Conservation (phyloP, 2,797 vertebrate genomes). For the Acridotheres tristis region DNA sequence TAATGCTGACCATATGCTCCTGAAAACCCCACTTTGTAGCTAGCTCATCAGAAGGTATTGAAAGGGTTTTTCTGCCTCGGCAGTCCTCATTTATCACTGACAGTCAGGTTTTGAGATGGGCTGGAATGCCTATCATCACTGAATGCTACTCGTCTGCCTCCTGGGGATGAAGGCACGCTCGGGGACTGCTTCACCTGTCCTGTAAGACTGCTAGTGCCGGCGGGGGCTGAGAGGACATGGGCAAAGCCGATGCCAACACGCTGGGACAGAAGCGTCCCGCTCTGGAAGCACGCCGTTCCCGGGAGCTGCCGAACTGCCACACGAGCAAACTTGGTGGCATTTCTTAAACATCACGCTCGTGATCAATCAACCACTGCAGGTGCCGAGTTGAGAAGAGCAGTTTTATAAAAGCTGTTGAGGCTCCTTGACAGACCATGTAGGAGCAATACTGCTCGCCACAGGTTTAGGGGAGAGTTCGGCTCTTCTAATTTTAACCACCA, state of each 20-base stretch:
- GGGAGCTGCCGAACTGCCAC: not conserved
- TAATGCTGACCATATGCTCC: not conserved
- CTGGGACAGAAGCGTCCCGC: not conserved
- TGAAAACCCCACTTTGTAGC: not conserved
- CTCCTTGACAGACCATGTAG: constrained; percentile 5
- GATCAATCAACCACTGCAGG: not conserved
- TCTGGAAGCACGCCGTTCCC: not conserved
- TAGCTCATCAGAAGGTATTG: not conserved
- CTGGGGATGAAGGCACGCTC: not conserved
- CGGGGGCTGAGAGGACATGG: not conserved
- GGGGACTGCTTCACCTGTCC: not conserved
- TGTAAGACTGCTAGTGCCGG: accelerated
- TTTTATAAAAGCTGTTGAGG: not conserved
- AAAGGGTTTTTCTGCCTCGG: not conserved
- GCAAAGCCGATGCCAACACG: accelerated
- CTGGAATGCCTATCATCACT: not conserved
- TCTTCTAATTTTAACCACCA: not conserved
- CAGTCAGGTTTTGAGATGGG: not conserved
- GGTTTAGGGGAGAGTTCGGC: not conserved
- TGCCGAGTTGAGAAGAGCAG: not conserved
- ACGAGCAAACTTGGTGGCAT: not conserved
- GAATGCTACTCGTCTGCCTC: not conserved
- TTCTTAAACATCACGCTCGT: not conserved
- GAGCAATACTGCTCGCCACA: not conserved
- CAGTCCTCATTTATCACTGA: not conserved